Conservation (phyloP, 1,140 invertebrate genomes). For the roundworm (Caenorhabditis elegans) region DNA sequence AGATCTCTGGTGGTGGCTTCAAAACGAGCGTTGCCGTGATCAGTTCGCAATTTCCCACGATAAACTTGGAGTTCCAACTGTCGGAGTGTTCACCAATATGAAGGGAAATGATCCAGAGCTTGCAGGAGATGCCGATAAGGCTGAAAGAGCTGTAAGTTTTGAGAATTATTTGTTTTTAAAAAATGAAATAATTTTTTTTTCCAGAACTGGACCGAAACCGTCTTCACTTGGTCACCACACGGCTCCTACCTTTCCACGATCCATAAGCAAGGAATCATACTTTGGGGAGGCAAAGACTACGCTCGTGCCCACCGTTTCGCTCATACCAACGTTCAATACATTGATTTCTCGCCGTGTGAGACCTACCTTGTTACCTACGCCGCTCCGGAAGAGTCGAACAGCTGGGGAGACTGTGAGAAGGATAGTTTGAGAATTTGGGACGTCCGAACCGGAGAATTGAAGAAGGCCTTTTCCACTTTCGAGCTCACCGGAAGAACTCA, state of each 20-base stretch:
- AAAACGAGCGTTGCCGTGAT: slow-evolving; percentile 85
- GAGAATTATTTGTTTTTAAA: no score
- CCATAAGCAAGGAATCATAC: slow-evolving; percentile 87
- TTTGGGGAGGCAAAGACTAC: slow-evolving; percentile 94
- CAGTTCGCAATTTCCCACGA: slow-evolving; percentile 78
- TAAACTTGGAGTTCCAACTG: slow-evolving; percentile 68
- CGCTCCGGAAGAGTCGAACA: slow-evolving; percentile 45
- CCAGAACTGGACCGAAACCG: slow-evolving; percentile 89
- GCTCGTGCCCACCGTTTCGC: slow-evolving; percentile 85
- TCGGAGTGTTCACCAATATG: slow-evolving; percentile 53
- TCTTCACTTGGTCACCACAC: slow-evolving; percentile 92
- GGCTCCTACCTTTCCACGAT: slow-evolving; percentile 95
- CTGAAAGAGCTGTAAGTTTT: slow-evolving; percentile 4
- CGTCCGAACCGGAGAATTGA: slow-evolving; percentile 65
- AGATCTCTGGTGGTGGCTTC: slow-evolving; percentile 85
- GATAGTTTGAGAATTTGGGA: slow-evolving; percentile 63
- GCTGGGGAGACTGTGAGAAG: slow-evolving; percentile 43
- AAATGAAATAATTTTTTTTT: no score
- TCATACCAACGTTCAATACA: slow-evolving; percentile 86
- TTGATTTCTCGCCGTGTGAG: slow-evolving; percentile 96
- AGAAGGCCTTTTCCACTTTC: slow-evolving; percentile 57
- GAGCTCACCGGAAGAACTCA: slow-evolving; percentile 39
- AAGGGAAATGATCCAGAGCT: slow-evolving; percentile 52
- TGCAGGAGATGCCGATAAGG: slow-evolving; percentile 42
- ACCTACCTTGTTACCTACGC: slow-evolving; percentile 68